phyloP scores from a whole-genome alignment of 2,888 invertebrate genomes.

The Nemurella pictetii region DNA sequence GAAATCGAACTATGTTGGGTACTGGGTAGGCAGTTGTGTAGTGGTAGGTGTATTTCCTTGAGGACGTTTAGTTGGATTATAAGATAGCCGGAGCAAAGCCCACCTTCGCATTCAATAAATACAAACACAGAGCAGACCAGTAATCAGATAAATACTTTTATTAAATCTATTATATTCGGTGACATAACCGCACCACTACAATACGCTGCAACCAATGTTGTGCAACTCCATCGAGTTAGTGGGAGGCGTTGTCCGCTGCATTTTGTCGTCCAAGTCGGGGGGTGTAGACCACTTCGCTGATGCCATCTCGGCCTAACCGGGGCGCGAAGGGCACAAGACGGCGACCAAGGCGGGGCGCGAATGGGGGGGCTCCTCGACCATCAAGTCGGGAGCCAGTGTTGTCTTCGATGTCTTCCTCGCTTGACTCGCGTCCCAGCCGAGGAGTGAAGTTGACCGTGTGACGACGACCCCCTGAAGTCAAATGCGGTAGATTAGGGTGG shows the following conservation, averaged over 20 bases:
- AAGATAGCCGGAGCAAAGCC: too few species aligned
- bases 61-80: too few species aligned
- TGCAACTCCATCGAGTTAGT: background rate
- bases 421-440: constrained; percentile 55
- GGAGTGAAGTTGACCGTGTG: constrained; percentile 52
- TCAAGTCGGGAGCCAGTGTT: constrained; percentile 39
- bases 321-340: constrained; percentile 55
- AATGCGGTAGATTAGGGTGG: too few species aligned
- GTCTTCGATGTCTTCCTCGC: constrained; percentile 45
- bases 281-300: constrained; percentile 27
- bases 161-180: background rate
- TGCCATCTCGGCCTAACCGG: constrained; percentile 51
- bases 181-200: background rate
- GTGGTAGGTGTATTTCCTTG: too few species aligned
- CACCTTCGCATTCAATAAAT: too few species aligned
- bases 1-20: too few species aligned
- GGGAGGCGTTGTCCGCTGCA: background rate
- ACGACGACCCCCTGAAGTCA: constrained; percentile 17
- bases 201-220: too few species aligned
- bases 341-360: constrained; percentile 55
- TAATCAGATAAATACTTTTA: constrained; percentile 11
- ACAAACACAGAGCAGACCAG: too few species aligned
- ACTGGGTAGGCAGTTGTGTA: too few species aligned
- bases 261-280: constrained; percentile 30
- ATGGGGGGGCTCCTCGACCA: constrained; percentile 51